These are phyloP conservation scores for Sternarchorhynchus goeldii DNA, from an alignment of 2,797 vertebrate species.

Conservation along the genomic window DNA sequence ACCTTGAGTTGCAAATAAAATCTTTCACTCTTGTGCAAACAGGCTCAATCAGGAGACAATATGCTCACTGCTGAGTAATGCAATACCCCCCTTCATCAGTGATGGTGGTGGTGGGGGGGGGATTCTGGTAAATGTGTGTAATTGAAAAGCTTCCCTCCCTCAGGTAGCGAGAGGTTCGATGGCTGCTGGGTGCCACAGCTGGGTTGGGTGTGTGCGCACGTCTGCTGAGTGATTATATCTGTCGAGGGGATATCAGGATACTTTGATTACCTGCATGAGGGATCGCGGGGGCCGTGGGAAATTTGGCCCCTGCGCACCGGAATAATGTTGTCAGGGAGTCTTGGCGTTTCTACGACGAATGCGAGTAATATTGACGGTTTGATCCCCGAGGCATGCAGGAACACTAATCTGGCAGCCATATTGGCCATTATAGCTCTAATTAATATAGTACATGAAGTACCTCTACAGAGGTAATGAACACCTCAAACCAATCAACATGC, in stretches of 20 bases:
- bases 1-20: slow-evolving; percentile 25
- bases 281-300: neutral
- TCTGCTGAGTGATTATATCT: neutral
- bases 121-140: slow-evolving; percentile 37
- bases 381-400: slow-evolving; percentile 51
- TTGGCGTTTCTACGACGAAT: slow-evolving; percentile 30
- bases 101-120: neutral
- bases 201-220: neutral
- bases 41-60: slow-evolving; percentile 22
- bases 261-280: slow-evolving; percentile 31
- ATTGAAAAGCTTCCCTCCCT: slow-evolving; percentile 44
- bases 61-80: slow-evolving; percentile 19
- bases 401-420: slow-evolving; percentile 49
- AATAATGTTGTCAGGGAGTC: slow-evolving; percentile 35
- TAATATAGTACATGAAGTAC: slow-evolving; percentile 55
- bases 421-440: slow-evolving; percentile 58
- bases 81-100: slow-evolving; percentile 38
- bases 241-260: slow-evolving; percentile 6
- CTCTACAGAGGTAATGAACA: slow-evolving; percentile 71
- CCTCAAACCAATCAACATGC: slow-evolving; percentile 71
- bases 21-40: slow-evolving; percentile 6
- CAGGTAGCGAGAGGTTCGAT: slow-evolving; percentile 35
- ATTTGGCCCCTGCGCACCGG: slow-evolving; percentile 19
- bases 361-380: slow-evolving; percentile 42
- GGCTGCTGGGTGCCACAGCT: neutral